Conservation (phyloP, 2,888 invertebrate species). For the Ctena decussata region DNA sequence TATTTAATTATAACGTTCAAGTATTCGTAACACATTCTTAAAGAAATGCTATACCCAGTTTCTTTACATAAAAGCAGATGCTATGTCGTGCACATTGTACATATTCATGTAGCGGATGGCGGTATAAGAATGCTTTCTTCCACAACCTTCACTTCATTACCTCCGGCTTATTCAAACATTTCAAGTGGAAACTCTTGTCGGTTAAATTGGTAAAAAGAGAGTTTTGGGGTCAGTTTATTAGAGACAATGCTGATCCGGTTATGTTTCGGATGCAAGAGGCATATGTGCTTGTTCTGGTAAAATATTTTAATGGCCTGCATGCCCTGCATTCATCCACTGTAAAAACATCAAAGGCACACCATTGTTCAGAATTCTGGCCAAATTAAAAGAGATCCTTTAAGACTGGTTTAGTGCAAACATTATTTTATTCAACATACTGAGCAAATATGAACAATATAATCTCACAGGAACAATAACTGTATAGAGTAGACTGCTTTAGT, state of each 20-base stretch:
- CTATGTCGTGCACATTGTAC: not conserved
- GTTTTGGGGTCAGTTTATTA: not conserved
- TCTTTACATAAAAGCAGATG: slow-evolving; percentile 9
- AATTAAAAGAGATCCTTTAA: no score
- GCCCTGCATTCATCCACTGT: no score
- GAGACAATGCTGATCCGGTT: not conserved
- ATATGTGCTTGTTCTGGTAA: not conserved
- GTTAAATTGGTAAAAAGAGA: not conserved
- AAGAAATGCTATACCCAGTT: not conserved
- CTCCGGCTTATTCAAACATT: not conserved
- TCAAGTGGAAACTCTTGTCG: slow-evolving; percentile 1
- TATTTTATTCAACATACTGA: no score
- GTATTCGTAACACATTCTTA: not conserved
- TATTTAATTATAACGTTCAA: not conserved
- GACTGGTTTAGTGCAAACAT: no score
- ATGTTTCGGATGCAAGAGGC: not conserved
- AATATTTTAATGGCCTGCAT: no score
- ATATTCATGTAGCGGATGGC: not conserved
- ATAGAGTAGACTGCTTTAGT: no score
- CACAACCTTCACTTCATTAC: not conserved
- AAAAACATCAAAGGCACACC: no score
- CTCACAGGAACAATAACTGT: no score
- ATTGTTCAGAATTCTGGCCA: no score
- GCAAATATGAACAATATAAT: no score
- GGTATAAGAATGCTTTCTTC: not conserved